Base-by-base conservation (phyloP, 2,888 invertebrate genomes). In the Ectropis crepuscularia region DNA sequence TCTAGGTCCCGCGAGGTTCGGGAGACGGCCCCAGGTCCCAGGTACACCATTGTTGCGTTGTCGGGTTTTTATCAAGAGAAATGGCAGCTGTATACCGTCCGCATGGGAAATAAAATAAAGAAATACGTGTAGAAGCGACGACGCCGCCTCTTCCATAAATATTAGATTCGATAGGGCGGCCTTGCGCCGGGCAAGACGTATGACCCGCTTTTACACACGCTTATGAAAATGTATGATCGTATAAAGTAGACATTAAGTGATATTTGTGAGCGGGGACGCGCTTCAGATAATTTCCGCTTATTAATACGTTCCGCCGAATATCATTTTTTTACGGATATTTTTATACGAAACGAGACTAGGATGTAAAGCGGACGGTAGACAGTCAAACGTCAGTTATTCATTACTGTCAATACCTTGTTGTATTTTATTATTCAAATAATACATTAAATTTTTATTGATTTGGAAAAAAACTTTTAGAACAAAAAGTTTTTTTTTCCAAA, bases 91-190 rank as follows among this genome's bases (percentile, higher is more conserved):
- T 61, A 65, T 69, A 70, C 61, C 49, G 66, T 69, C 67, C 72
- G 65, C 74, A 59, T 53, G 71, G 72, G 73, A 72, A 73, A 73
- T 70, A 71, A 71, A 74, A 74, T 74, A 75, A 76, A 72, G 73
- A 74, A 73, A 73, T 70, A 74, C 71, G 69, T 69, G 64, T 61
- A 68, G 67, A 63, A 64, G 71, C 73, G 73, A 74, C 72, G 69
- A 72, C 63, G 73, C 69, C 68, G 69, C 67, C 63, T 65, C 65
- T 68, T 74, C 74, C 74, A 82, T 86, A 82, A 86, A 86, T 86
- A 86, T 83, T 84, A 84, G 76, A 84, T 78, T 79, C 79, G 80
- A 83, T 81, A 77, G 79, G 72, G 74, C 69, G 65, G 69, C 54
- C 51, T 10, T 45, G 28, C 10, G 61, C 61, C 61, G 61, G 72